Evolutionary conservation across 1,140 invertebrate species (phyloP).

Genomic region (Anoplolepis gracilipes): DNA sequence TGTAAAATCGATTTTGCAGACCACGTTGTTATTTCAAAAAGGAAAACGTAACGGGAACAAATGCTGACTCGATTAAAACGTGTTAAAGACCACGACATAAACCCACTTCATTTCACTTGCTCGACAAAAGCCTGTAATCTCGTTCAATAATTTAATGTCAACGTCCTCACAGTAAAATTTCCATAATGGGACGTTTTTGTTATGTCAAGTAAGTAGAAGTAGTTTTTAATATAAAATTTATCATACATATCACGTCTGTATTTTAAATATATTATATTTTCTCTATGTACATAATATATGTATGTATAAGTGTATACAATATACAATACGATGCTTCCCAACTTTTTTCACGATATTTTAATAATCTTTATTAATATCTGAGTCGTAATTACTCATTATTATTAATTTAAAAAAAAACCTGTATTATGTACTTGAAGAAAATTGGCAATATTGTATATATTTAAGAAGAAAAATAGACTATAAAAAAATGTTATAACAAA

Average conservation of each 20-base stretch:
- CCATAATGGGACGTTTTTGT: slow-evolving; percentile 8
- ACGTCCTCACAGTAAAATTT: slow-evolving; percentile 15
- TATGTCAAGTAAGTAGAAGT: not conserved
- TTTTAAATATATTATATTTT: slow-evolving; percentile 14
- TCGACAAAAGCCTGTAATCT: slow-evolving; percentile 19
- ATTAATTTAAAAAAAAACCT: slow-evolving; percentile 4
- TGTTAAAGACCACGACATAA: slow-evolving; percentile 16
- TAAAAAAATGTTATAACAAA: not conserved
- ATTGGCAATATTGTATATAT: not conserved
- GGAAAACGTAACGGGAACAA: slow-evolving; percentile 1
- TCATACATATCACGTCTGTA: not conserved
- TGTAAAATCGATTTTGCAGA: not conserved
- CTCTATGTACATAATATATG: not conserved
- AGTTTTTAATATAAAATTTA: not conserved
- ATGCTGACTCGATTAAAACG: slow-evolving; percentile 7
- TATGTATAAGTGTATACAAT: not conserved
- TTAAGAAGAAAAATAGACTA: not conserved
- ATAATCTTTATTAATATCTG: not conserved
- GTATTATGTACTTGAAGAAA: no score
- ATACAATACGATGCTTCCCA: not conserved
- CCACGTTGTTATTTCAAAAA: not conserved
- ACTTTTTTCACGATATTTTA: slow-evolving; percentile 2
- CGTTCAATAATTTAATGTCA: slow-evolving; percentile 38
- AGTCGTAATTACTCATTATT: not conserved
- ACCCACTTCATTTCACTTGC: slow-evolving; percentile 3